Conservation (phyloP, 2,888 invertebrate genomes). For the Protonemura montana region DNA sequence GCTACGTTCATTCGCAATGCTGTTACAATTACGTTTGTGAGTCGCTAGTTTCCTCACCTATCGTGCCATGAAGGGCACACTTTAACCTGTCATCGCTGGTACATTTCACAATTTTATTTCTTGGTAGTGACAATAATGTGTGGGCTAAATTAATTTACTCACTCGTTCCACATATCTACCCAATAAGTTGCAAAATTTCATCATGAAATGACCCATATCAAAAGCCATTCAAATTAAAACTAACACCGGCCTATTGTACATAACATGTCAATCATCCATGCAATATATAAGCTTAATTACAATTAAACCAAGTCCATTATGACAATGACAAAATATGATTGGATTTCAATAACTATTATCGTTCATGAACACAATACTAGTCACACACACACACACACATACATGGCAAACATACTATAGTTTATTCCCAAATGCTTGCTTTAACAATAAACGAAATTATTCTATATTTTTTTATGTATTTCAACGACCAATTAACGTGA, state of each 20-base stretch:
- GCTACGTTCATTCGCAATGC: too few relatives aligned
- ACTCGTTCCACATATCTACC: neutral
- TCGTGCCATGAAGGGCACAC: too few relatives aligned
- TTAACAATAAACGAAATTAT: neutral
- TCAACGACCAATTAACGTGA: too few relatives aligned
- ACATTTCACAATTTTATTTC: too few relatives aligned
- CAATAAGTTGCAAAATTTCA: neutral
- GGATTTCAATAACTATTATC: conserved; percentile 12
- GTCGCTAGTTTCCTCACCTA: too few relatives aligned
- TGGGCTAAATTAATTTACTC: too few relatives aligned
- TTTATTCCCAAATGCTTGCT: neutral
- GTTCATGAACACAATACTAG: neutral
- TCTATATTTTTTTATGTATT: too few relatives aligned
- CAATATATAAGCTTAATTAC: neutral
- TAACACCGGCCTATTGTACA: neutral
- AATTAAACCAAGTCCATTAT: neutral
- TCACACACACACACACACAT: neutral
- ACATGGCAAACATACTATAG: neutral
- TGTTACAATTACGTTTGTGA: too few relatives aligned
- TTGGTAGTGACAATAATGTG: too few relatives aligned
- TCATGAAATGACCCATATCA: neutral
- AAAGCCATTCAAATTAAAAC: neutral
- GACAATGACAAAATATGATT: neutral
- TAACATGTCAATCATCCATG: neutral
- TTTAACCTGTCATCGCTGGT: too few relatives aligned